Evolutionary conservation across 2,113 vertebrate species (phyloP), one percentile per base, ranked within the genome.

Genomic region (Cephalopholis sonnerati): DNA sequence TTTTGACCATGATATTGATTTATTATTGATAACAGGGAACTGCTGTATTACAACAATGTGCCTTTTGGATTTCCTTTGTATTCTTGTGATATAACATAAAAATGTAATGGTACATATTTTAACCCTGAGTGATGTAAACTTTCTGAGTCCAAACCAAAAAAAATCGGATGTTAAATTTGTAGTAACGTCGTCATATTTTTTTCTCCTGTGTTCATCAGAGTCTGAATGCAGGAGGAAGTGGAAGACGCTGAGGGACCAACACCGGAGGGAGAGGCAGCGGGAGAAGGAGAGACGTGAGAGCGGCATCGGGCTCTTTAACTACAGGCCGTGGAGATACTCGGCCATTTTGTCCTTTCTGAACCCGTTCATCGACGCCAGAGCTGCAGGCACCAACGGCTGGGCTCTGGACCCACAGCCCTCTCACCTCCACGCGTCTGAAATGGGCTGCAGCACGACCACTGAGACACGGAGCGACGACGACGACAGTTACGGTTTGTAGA

Each of bases 171-270:
- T 53, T 22, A 46, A 32, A 16, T 24, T 8, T 24, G 41, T 36
- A 1, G 7, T n/a, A 13, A 70, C 1, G 66, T 29, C 15, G 4
- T 18, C 29, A 24, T 51, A 1, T 55, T 4, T 11, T 0, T 13
- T 7, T 18, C n/a, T 5, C 11, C 3, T 44, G 27, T 41, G 15
- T 36, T 24, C 65, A 0, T 25, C 7, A 90, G 89, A 90, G 66
- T 65, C 63, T 0, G 89, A 90, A 7, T 88, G 89, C 84, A 41
- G 84, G 1, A 77, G 83, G 86, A 88, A 90, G 84, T 86, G 86
- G 84, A 88, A 90, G 77, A 90, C 84, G 0, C 70, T 90, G 36
- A 53, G 89, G 39, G 89, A 90, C 74, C 89, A 90, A 0, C 89
- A 90, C 69, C 46, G 89, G 3, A 39, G 89, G 50, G 89, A 90